Evolutionary conservation across 1,140 invertebrate species (phyloP).

Genomic region (Scylla paramamosain): DNA sequence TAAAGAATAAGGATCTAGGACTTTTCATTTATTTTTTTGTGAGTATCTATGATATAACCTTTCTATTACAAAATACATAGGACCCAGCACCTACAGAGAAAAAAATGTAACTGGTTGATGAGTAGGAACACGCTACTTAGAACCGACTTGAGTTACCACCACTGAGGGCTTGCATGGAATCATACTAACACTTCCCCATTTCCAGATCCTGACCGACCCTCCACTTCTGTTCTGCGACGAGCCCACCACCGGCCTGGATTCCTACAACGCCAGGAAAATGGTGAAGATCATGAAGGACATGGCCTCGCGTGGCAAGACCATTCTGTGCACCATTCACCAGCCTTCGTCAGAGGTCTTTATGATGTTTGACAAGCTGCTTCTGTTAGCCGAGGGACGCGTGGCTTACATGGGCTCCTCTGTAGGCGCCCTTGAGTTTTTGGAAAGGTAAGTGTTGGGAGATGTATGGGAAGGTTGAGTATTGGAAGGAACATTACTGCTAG

Average conservation of each 20-base stretch:
- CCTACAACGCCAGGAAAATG: constrained; percentile 83
- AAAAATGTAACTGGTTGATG: too few species aligned
- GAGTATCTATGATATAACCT: too few species aligned
- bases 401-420: constrained; percentile 87
- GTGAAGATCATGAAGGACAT: constrained; percentile 85
- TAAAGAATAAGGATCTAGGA: too few species aligned
- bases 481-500: too few species aligned
- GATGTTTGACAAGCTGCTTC: constrained; percentile 89
- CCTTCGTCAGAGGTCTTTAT: constrained; percentile 92
- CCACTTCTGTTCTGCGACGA: constrained; percentile 84
- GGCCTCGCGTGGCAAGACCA: constrained; percentile 86
- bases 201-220: constrained; percentile 83
- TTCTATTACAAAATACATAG: too few species aligned
- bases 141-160: too few species aligned
- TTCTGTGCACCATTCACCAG: constrained; percentile 93
- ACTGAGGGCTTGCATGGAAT: too few species aligned
- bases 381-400: constrained; percentile 88
- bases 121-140: too few species aligned
- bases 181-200: not conserved
- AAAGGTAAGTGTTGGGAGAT: constrained; percentile 77
- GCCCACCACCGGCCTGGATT: constrained; percentile 84
- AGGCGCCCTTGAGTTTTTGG: constrained; percentile 80
- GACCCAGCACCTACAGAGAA: too few species aligned
- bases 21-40: too few species aligned
- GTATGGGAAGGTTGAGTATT: too few species aligned